Evolutionary conservation across 2,888 invertebrate genomes (phyloP).

Genomic region (Phyllotreta striolata): DNA sequence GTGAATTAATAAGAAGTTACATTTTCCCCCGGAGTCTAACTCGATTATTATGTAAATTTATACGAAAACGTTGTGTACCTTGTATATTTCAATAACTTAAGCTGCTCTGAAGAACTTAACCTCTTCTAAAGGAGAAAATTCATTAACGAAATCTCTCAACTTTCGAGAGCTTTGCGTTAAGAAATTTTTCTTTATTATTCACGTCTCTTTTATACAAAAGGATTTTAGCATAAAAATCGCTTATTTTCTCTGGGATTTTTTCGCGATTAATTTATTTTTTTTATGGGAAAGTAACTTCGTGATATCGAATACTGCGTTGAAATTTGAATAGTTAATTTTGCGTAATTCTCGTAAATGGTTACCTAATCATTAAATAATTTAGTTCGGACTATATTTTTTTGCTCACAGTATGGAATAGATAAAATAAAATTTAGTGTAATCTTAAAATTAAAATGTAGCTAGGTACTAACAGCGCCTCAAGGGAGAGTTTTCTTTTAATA

Average conservation of each 20-base stretch:
- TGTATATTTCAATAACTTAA: constrained; percentile 29
- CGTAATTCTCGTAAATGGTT: no score
- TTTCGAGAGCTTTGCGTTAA: constrained; percentile 20
- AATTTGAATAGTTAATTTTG: no score
- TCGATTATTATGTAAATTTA: constrained; percentile 20
- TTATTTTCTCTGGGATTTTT: neutral
- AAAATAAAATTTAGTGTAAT: no score
- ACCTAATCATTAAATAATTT: no score
- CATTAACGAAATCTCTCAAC: constrained; percentile 22
- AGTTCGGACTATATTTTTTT: no score
- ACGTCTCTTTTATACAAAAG: constrained; percentile 1
- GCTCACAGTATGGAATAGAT: no score
- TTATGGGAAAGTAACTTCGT: no score
- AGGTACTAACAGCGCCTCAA: no score
- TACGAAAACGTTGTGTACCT: constrained; percentile 27
- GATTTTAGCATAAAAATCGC: neutral
- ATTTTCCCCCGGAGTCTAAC: constrained; percentile 2
- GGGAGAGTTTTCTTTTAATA: no score
- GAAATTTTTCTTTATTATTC: constrained; percentile 21
- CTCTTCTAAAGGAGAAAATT: constrained; percentile 24
- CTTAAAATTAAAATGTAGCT: no score
- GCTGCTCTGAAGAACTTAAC: constrained; percentile 10
- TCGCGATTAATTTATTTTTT: no score
- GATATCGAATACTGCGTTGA: no score
- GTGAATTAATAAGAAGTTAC: constrained; percentile 19